Evolutionary conservation across 2,113 vertebrate genomes (phyloP).

Genomic region (Calonectris borealis): DNA sequence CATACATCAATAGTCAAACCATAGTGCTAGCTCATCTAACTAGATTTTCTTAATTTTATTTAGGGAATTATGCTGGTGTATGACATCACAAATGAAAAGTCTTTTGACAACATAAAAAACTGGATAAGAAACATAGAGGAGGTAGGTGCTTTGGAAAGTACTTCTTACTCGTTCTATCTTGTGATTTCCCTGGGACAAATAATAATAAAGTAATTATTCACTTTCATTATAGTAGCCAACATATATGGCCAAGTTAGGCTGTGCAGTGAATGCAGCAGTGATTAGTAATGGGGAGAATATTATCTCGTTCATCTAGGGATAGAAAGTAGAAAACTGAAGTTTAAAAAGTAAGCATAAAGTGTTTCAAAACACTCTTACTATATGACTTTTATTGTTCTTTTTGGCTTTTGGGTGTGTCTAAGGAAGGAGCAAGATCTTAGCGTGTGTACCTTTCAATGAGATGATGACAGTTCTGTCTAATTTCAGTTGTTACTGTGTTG

Average conservation of each 20-base stretch:
- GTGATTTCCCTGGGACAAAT: background rate
- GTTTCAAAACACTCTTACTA: background rate
- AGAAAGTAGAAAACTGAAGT: background rate
- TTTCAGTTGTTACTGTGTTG: background rate
- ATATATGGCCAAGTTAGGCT: background rate
- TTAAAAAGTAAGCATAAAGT: background rate
- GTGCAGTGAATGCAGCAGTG: background rate
- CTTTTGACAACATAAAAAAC: conserved; percentile 98
- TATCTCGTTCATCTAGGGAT: background rate
- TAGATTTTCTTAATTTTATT: background rate
- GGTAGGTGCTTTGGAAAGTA: conserved; percentile 72
- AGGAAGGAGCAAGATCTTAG: background rate
- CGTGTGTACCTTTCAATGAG: background rate
- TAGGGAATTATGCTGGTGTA: conserved; percentile 98
- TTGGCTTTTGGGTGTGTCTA: background rate
- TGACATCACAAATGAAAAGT: conserved; percentile 97
- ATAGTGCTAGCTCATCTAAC: background rate
- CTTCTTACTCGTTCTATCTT: fast-evolving
- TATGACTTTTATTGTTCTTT: background rate
- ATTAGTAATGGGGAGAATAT: background rate
- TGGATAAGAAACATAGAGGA: conserved; percentile 99
- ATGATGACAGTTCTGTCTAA: background rate
- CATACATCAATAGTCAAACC: background rate
- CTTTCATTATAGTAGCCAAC: background rate
- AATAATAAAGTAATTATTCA: background rate